These are phyloP conservation scores for Thaumatotibia leucotreta DNA, from an alignment of 1,140 invertebrate genomes.

Conservation along the genomic window DNA sequence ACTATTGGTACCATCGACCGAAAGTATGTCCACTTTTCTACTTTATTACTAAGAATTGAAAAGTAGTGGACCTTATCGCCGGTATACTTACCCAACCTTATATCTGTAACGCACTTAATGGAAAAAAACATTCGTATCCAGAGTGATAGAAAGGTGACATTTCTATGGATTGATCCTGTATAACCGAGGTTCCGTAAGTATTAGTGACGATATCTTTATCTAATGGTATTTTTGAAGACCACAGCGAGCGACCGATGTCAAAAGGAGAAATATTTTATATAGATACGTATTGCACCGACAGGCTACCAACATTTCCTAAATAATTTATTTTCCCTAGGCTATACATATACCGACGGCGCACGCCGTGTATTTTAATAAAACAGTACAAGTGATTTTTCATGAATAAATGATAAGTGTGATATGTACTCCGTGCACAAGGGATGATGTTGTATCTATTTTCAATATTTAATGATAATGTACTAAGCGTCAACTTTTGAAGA, in stretches of 20 bases:
- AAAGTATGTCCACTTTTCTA: too few relatives aligned
- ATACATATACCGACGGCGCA: conserved; percentile 17
- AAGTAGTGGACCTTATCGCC: too few relatives aligned
- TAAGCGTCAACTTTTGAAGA: background rate
- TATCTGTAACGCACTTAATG: too few relatives aligned
- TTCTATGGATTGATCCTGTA: too few relatives aligned
- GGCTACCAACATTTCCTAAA: conserved; percentile 36
- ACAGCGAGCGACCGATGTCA: conserved; percentile 1
- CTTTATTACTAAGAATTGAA: too few relatives aligned
- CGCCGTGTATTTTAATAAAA: conserved; percentile 41
- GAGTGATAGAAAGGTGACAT: too few relatives aligned
- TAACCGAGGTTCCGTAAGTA: too few relatives aligned
- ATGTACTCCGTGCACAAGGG: conserved; percentile 34
- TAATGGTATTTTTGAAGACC: background rate
- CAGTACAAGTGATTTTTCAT: conserved; percentile 44
- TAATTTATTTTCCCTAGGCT: conserved; percentile 58
- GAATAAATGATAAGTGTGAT: conserved; percentile 26
- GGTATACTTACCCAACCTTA: too few relatives aligned
- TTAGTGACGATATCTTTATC: too few relatives aligned
- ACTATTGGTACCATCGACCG: too few relatives aligned
- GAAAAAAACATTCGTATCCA: too few relatives aligned
- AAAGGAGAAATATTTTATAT: conserved; percentile 14
- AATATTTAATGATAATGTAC: conserved; percentile 11
- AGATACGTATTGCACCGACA: conserved; percentile 8
- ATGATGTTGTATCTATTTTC: conserved; percentile 22